Evolutionary conservation across 2,888 invertebrate genomes (phyloP).

Genomic region (Callosobruchus maculatus): DNA sequence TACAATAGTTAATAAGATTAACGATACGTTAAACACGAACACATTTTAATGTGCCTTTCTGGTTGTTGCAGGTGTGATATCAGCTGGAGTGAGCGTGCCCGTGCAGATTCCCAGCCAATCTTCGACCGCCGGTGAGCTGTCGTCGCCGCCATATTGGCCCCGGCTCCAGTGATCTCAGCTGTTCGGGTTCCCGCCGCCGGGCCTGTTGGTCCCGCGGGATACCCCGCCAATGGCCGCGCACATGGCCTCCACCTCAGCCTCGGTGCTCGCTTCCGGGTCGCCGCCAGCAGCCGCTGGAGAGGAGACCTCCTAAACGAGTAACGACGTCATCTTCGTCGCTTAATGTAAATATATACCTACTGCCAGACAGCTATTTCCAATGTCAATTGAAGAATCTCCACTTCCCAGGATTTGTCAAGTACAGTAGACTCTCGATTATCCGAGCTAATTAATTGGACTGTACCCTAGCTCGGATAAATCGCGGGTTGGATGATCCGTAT

Average conservation of each 20-base stretch:
- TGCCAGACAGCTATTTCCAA: background rate
- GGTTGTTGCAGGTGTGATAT: conserved; percentile 76
- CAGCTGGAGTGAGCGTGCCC: conserved; percentile 87
- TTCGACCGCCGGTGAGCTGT: conserved; percentile 56
- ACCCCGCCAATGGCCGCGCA: conserved; percentile 59
- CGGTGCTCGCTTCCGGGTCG: background rate
- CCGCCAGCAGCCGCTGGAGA: background rate
- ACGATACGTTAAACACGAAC: too few species aligned
- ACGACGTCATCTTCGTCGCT: background rate
- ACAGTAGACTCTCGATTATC: too few species aligned
- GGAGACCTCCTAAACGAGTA: background rate
- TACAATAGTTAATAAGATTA: too few species aligned
- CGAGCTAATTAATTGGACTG: too few species aligned
- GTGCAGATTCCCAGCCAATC: conserved; percentile 84
- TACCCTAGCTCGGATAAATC: too few species aligned
- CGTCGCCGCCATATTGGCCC: conserved; percentile 78
- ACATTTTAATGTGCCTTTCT: background rate
- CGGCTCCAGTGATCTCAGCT: conserved; percentile 91
- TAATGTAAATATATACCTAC: background rate
- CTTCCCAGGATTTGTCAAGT: too few species aligned
- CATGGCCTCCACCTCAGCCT: conserved; percentile 50
- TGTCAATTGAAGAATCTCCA: too few species aligned
- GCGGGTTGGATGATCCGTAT: too few species aligned
- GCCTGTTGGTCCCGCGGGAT: conserved; percentile 64
- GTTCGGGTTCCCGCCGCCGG: conserved; percentile 78